A percentile compares a stretch with the other conserved stretches of the same genome.
These are phyloP conservation scores for Thalpophila matura DNA, from an alignment of 2,888 invertebrate genomes.

Conservation along the genomic window DNA sequence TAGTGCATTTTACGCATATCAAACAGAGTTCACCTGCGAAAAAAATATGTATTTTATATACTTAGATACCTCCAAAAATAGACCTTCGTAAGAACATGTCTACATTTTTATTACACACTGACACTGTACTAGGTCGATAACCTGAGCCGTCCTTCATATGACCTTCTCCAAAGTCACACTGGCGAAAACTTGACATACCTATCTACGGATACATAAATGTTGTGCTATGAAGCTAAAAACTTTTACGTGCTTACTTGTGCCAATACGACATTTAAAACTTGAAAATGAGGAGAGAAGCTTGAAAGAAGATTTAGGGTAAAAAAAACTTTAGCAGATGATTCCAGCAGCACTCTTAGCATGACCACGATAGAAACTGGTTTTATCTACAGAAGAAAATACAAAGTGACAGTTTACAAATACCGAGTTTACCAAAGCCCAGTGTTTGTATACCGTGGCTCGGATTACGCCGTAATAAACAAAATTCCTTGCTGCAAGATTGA, in stretches of 20 bases:
- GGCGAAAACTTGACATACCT: slow-evolving; percentile 10
- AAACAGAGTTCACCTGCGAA: too few species aligned
- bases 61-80: not conserved
- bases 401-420: too few species aligned
- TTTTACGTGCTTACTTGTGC: not conserved
- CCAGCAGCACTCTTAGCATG: too few species aligned
- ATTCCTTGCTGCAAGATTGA: slow-evolving; percentile 41
- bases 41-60: too few species aligned
- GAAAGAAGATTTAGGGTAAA: too few species aligned
- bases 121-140: not conserved
- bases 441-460: slow-evolving; percentile 35
- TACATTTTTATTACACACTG: not conserved
- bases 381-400: too few species aligned
- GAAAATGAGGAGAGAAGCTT: too few species aligned
- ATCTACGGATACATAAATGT: not conserved
- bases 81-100: not conserved
- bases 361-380: too few species aligned
- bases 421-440: slow-evolving; percentile 32
- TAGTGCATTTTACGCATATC: too few species aligned
- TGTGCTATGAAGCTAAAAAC: not conserved
- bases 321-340: too few species aligned
- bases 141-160: slow-evolving; percentile 1
- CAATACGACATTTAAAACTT: too few species aligned
- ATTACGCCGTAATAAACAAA: slow-evolving; percentile 45
- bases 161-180: slow-evolving; percentile 32